Base-by-base conservation (phyloP, 2,888 invertebrate species). In the Polylopha cassiicola region DNA sequence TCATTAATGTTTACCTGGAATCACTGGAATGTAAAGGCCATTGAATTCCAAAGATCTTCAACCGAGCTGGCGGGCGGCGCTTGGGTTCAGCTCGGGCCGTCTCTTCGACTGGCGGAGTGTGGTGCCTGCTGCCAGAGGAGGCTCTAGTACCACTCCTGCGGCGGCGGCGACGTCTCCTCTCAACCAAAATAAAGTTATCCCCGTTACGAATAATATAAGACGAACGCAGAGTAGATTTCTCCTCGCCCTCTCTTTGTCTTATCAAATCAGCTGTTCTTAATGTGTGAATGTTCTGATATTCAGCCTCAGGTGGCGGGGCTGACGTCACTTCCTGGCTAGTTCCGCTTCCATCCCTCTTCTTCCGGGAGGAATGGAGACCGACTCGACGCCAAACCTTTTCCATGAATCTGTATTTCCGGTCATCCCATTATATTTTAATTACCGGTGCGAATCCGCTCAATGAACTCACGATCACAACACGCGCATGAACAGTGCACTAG, bases 331-430 rank as follows among this genome's bases (percentile, higher is more conserved):
- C 82, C 50, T 58, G 68, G 58, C 84, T 84, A 54, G 82, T 77
- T 49, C 84, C 85, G 60, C 84, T 85, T 76, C 85, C 85, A 75
- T 86, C 86, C 79, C 85, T 81, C 78, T 86, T 86, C 73, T 85
- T 85, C 39, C 86, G 86, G 73, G 86, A 85, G 79, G 86, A 86
- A 79, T 86, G 86, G 75, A 87, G 86, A 68, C 86, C 86, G 54
- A 87, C 86, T 53, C 85, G 74, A 71, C 85, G 82, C 86, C 86
- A 86, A 80, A 86, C 85, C 73, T 86, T 86, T 85, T 86, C 86
- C 86, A 86, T 78, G 72, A 74, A 73, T 85, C 77, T 64, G 64
- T 76, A 65, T 80, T 78, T 71, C 61, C 62, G 76, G 74, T 85
- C 85, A 85, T 85, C 84, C 84, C 85, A 85, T 85, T 67, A 61